These are phyloP conservation scores for Nesidiocoris tenuis DNA, from an alignment of 2,888 invertebrate genomes.

Conservation along the genomic window DNA sequence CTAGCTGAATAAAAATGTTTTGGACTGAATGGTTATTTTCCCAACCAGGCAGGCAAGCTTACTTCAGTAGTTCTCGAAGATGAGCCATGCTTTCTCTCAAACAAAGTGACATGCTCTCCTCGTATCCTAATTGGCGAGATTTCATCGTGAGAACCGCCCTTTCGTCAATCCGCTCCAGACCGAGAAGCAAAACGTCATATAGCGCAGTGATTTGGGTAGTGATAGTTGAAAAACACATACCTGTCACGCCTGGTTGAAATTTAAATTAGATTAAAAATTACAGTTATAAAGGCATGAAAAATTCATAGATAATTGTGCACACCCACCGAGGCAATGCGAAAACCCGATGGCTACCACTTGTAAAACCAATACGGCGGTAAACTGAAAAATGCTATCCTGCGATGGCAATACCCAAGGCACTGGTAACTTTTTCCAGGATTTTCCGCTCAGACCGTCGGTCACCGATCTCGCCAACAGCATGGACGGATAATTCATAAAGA, in stretches of 20 bases:
- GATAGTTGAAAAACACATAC: constrained; percentile 23
- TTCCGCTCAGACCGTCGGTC: not conserved
- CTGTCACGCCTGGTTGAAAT: constrained; percentile 17
- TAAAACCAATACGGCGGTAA: not conserved
- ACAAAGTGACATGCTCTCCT: constrained; percentile 15
- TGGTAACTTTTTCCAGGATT: constrained; percentile 23
- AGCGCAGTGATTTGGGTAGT: constrained; percentile 16
- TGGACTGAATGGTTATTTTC: too few species aligned
- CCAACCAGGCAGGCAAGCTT: not conserved
- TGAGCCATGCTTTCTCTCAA: constrained; percentile 21
- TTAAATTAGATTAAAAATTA: too few species aligned
- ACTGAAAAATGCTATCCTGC: not conserved
- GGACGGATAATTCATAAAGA: constrained; percentile 3
- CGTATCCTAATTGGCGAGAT: not conserved
- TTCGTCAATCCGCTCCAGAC: constrained; percentile 12
- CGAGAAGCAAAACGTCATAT: constrained; percentile 16
- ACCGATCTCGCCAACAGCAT: constrained; percentile 15
- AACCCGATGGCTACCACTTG: constrained; percentile 6
- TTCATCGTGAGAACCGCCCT: constrained; percentile 9
- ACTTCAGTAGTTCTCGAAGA: constrained; percentile 12
- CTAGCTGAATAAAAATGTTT: too few species aligned
- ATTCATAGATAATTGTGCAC: too few species aligned
- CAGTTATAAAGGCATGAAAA: too few species aligned
- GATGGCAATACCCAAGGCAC: constrained; percentile 12
- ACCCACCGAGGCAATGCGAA: constrained; percentile 22